Evolutionary conservation across 2,797 vertebrate genomes (phyloP).

Genomic region (Macroramphosus scolopax): DNA sequence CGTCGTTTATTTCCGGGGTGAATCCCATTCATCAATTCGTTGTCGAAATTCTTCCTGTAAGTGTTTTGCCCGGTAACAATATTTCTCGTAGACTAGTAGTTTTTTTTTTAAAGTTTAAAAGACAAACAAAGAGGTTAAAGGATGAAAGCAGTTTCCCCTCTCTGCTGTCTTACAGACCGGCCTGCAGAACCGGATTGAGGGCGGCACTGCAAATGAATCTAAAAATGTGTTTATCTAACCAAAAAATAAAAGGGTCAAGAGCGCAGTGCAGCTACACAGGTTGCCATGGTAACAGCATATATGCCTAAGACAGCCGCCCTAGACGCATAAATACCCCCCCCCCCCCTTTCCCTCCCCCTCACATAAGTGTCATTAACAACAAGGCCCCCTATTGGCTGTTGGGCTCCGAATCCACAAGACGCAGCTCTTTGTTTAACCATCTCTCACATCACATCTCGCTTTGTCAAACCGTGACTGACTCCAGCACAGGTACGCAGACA

Average conservation of each 20-base stretch:
- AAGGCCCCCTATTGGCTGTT: constrained; percentile 54
- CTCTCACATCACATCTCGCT: constrained; percentile 32
- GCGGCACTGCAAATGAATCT: constrained; percentile 38
- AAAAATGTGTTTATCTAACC: constrained; percentile 61
- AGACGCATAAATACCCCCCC: constrained; percentile 14
- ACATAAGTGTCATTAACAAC: constrained; percentile 60
- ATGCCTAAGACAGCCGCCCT: constrained; percentile 27
- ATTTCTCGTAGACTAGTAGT: too few species aligned
- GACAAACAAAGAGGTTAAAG: too few species aligned
- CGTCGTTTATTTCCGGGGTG: too few species aligned
- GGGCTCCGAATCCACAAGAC: constrained; percentile 32
- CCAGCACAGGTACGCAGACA: constrained; percentile 1
- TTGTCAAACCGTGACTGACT: too few species aligned
- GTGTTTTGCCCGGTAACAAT: too few species aligned
- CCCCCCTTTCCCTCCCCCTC: constrained; percentile 17
- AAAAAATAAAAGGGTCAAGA: constrained; percentile 58
- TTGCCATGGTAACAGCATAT: constrained; percentile 71
- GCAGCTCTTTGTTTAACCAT: constrained; percentile 57
- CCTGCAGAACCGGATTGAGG: constrained; percentile 13
- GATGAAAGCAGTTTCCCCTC: too few species aligned
- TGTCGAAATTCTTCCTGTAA: too few species aligned
- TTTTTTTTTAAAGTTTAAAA: too few species aligned
- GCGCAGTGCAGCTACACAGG: constrained; percentile 38
- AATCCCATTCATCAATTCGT: too few species aligned
- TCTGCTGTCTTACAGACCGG: too few species aligned